Evolutionary conservation across 1,140 invertebrate genomes (phyloP).

Genomic region (Scaptomyza pallida): DNA sequence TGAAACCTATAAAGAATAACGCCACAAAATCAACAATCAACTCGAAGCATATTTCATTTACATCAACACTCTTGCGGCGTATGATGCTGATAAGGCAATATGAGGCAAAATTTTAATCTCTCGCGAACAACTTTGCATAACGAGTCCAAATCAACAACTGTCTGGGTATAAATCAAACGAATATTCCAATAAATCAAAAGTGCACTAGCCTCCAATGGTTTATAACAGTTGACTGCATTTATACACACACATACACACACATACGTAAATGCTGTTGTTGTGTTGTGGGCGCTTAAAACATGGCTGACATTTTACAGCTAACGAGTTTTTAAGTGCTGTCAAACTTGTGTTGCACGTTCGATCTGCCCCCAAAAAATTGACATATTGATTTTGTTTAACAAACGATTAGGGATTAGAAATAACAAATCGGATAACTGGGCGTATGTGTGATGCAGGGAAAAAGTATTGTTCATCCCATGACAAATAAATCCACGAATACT

Average conservation of each 20-base stretch:
- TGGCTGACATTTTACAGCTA: conserved; percentile 38
- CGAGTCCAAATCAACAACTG: conserved; percentile 4
- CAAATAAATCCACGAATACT: not conserved
- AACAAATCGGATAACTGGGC: not conserved
- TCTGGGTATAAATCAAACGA: conserved; percentile 4
- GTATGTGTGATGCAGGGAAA: conserved; percentile 5
- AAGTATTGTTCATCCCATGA: not conserved
- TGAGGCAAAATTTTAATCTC: conserved; percentile 1
- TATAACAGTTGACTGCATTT: conserved; percentile 17
- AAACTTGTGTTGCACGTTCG: conserved; percentile 20
- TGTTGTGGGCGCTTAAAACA: conserved; percentile 30
- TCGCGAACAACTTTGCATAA: not conserved
- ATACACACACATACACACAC: not conserved
- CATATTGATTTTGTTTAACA: conserved; percentile 29
- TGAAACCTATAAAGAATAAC: not conserved
- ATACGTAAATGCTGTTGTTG: not conserved
- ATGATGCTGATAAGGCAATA: not conserved
- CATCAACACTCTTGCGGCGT: not conserved
- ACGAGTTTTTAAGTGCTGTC: conserved; percentile 49
- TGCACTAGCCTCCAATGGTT: conserved; percentile 10
- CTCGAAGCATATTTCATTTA: not conserved
- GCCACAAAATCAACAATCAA: not conserved
- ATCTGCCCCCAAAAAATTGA: conserved; percentile 30
- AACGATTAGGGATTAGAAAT: not conserved
- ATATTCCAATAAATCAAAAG: conserved; percentile 32